phyloP scores from a whole-genome alignment of 2,797 vertebrate species.

The Galagoides demidoff region DNA sequence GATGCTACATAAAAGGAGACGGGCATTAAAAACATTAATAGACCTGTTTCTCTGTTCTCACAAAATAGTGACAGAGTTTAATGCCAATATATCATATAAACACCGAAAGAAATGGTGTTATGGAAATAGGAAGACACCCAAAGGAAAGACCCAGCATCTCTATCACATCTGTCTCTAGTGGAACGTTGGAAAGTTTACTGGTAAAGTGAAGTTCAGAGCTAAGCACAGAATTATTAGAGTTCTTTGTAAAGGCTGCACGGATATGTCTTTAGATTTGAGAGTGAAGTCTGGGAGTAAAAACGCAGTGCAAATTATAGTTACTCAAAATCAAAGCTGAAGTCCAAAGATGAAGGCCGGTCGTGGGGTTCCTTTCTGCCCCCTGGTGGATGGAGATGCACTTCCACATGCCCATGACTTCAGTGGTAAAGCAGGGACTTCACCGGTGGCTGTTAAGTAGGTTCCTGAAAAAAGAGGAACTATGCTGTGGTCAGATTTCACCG shows the following conservation, averaged over 20 bases:
- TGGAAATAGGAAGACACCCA: background rate
- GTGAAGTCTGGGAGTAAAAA: background rate
- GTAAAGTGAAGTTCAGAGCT: background rate
- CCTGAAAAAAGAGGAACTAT: background rate
- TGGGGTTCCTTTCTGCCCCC: conserved; percentile 71
- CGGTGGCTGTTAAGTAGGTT: background rate
- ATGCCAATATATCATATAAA: background rate
- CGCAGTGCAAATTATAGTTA: background rate
- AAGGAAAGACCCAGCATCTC: no score
- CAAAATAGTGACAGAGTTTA: background rate
- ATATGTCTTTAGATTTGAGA: background rate
- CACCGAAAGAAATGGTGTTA: background rate
- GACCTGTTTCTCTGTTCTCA: background rate
- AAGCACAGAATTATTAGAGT: background rate
- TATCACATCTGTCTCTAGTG: background rate
- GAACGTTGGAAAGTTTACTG: background rate
- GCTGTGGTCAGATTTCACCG: background rate
- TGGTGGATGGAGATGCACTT: conserved; percentile 50
- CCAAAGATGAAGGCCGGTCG: background rate
- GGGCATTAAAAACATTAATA: background rate
- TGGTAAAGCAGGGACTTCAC: background rate
- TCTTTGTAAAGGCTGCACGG: background rate
- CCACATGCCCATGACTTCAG: background rate
- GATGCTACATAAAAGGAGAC: background rate
- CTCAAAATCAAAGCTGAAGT: conserved; percentile 13